These are phyloP conservation scores for Temnothorax longispinosus DNA, from an alignment of 1,140 invertebrate genomes.

Conservation along the genomic window DNA sequence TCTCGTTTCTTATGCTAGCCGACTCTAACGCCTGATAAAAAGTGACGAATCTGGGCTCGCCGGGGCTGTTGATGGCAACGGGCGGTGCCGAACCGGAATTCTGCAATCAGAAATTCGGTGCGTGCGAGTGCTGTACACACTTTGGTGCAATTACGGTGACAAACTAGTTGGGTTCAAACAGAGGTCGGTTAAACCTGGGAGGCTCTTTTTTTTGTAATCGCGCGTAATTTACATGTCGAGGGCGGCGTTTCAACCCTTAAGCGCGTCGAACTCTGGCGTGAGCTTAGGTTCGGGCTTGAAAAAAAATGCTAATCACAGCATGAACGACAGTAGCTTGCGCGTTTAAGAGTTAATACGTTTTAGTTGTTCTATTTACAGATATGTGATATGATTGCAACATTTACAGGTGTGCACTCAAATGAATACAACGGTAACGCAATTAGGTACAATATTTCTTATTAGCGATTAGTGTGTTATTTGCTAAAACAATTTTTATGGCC, in stretches of 20 bases:
- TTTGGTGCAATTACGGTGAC: conserved; percentile 43
- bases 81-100: conserved; percentile 72
- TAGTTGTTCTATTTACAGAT: conserved; percentile 36
- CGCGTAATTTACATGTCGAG: neutral
- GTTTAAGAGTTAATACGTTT: conserved; percentile 33
- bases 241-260: conserved; percentile 25
- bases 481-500: neutral
- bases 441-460: neutral
- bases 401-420: conserved; percentile 24
- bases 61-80: conserved; percentile 80
- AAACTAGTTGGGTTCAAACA: neutral
- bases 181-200: neutral
- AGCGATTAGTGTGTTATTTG: conserved; percentile 24
- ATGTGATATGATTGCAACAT: neutral
- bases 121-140: conserved; percentile 82
- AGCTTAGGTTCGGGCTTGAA: neutral
- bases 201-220: neutral
- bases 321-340: neutral
- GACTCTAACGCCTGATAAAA: conserved; percentile 83
- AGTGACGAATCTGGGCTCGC: conserved; percentile 81
- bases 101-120: conserved; percentile 83
- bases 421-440: neutral
- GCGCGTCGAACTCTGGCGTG: neutral
- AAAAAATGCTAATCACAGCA: neutral
- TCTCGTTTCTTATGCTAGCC: conserved; percentile 81